Conservation (phyloP, 2,113 vertebrate species). For the Bucco capensis region DNA sequence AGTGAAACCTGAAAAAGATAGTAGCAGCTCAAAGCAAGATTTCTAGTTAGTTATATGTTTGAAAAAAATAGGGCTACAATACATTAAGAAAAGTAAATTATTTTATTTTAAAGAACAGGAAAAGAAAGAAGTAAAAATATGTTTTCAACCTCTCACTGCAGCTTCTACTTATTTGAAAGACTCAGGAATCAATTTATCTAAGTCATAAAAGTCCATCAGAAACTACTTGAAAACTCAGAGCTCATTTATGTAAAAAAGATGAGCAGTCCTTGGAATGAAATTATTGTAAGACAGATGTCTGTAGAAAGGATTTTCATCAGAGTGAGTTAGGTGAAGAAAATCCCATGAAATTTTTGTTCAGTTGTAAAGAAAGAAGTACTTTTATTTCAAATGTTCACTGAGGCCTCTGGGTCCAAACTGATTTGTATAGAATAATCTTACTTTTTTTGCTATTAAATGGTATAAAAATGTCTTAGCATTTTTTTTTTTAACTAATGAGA, state of each 20-base stretch:
- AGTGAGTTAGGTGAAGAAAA: neutral
- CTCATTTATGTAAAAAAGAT: neutral
- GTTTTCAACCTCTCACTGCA: neutral
- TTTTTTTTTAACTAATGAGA: neutral
- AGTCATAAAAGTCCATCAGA: neutral
- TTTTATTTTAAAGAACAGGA: neutral
- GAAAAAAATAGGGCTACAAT: neutral
- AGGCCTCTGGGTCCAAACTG: neutral
- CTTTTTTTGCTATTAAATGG: neutral
- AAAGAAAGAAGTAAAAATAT: neutral
- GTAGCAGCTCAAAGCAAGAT: neutral
- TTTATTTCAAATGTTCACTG: neutral
- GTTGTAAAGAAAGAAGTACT: neutral
- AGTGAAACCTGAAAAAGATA: neutral
- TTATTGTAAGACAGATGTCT: neutral
- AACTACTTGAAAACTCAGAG: neutral
- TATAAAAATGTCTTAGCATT: neutral
- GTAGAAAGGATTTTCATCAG: neutral
- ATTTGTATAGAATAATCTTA: neutral
- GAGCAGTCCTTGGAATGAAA: neutral
- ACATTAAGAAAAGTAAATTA: neutral
- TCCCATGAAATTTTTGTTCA: neutral
- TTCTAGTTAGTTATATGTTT: neutral
- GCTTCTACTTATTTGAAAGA: neutral
- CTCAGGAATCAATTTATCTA: neutral